phyloP scores from a whole-genome alignment of 1,140 invertebrate genomes.

The Macrobrachium nipponense region DNA sequence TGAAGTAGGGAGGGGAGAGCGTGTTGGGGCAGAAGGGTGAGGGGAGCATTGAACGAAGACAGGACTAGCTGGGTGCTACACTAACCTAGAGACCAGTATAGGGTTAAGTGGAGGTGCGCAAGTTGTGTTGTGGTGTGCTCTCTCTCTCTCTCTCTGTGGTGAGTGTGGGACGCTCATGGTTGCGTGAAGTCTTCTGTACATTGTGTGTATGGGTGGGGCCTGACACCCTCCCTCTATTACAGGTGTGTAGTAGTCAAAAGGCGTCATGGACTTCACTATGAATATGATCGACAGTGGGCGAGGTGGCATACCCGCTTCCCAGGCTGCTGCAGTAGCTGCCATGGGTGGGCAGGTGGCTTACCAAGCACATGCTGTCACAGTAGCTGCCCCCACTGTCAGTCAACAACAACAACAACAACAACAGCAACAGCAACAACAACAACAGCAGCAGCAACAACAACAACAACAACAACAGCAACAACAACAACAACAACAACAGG shows the following conservation, averaged over 20 bases:
- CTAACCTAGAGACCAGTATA: constrained; percentile 59
- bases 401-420: constrained; percentile 61
- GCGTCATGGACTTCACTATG: constrained; percentile 64
- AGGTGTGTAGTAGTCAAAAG: constrained; percentile 59
- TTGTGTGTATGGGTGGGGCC: constrained; percentile 55
- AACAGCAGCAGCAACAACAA: constrained; percentile 57
- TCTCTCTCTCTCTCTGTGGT: constrained; percentile 5
- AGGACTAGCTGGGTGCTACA: constrained; percentile 51
- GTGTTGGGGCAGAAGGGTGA: constrained; percentile 23
- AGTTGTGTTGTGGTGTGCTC: constrained; percentile 45
- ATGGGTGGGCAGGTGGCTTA: constrained; percentile 62
- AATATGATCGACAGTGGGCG: constrained; percentile 64
- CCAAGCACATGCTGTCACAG: constrained; percentile 60
- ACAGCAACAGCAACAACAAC: constrained; percentile 55
- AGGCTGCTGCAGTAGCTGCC: constrained; percentile 60
- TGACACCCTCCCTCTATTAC: constrained; percentile 60
- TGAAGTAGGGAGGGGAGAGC: constrained; percentile 54
- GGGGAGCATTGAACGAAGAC: constrained; percentile 56
- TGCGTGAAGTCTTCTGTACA: constrained; percentile 9
- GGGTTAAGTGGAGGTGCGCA: constrained; percentile 52
- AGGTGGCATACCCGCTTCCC: constrained; percentile 48
- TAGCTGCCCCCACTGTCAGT: constrained; percentile 48
- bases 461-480: constrained; percentile 60
- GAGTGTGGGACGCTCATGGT: constrained; percentile 44
- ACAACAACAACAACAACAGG: constrained; percentile 43